Evolutionary conservation across 2,113 vertebrate species (phyloP), one percentile per base, ranked within the genome.

Genomic region (Callocephalon fimbriatum): DNA sequence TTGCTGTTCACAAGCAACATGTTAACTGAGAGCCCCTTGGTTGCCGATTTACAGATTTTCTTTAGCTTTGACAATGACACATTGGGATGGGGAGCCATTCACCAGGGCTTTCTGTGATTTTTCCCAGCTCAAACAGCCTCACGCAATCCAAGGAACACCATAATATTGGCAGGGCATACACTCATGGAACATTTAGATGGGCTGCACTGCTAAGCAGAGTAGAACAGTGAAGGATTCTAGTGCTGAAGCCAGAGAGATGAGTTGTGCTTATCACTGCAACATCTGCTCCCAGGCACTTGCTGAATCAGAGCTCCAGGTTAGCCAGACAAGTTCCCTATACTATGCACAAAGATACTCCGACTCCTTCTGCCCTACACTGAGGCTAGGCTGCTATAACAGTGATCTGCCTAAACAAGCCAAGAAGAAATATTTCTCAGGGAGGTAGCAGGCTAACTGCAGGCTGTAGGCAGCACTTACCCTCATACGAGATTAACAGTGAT

Each of bases 231-330:
- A 63, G 51, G 38, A 74, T 68, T 77, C 77, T 10, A 81, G 40
- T 47, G 53, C 14, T 94, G 78, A 71, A 95, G 80, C 56, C 89
- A 87, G 70, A 35, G 50, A 63, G 18, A 92, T 53, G 73, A 31
- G 84, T 47, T 71, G 20, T 62, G 76, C 58, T 86, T 61, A 67
- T 66, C 61, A 31, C 47, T 72, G 63, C 35, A 81, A 72, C 96
- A 96, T 61, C 85, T 94, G 40, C 50, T 95, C 67, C 73, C 56
- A 95, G 63, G 18, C 91, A 86, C 23, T 37, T 65, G 65, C 77
- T 61, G 47, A 87, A 91, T 59, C 80, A 63, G 47, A 47, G 35
- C 42, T 87, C 48, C 51, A 61, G 76, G 22, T 78, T 47, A 85
- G 71, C 66, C 35, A 94, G 70, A 70, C 89, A 96, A 72, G 22